These are phyloP conservation scores for Osmerus mordax DNA, from an alignment of 2,113 vertebrate species.

Conservation along the genomic window DNA sequence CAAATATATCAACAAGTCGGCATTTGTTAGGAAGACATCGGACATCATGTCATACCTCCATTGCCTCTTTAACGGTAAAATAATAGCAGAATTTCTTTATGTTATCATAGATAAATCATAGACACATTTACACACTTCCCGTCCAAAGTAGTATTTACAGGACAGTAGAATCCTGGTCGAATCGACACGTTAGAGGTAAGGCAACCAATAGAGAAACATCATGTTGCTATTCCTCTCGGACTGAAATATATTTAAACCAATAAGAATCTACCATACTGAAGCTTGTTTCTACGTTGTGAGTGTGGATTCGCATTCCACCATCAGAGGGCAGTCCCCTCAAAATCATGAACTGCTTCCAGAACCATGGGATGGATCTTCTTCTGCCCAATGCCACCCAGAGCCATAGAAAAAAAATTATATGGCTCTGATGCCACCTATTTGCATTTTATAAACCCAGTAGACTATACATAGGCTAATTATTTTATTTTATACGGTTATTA, in stretches of 20 bases:
- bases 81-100: background rate
- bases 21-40: background rate
- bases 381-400: no score
- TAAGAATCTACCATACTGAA: conserved; percentile 16
- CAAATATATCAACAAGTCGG: no score
- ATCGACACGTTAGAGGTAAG: conserved; percentile 62
- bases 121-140: background rate
- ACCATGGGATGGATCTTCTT: background rate
- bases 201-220: conserved; percentile 40
- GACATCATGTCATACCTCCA: conserved; percentile 62
- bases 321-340: conserved; percentile 29
- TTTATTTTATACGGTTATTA: no score
- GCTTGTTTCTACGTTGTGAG: conserved; percentile 35
- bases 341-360: background rate
- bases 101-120: background rate
- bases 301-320: background rate
- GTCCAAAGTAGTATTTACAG: conserved; percentile 35
- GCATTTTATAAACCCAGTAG: no score
- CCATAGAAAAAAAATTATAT: no score
- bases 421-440: no score
- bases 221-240: background rate
- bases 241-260: conserved; percentile 37
- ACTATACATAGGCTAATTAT: no score
- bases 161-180: background rate
- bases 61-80: conserved; percentile 23